Evolutionary conservation across 2,888 invertebrate species (phyloP), one percentile per base, ranked within the genome.

Genomic region (Erpobdella octoculata): DNA sequence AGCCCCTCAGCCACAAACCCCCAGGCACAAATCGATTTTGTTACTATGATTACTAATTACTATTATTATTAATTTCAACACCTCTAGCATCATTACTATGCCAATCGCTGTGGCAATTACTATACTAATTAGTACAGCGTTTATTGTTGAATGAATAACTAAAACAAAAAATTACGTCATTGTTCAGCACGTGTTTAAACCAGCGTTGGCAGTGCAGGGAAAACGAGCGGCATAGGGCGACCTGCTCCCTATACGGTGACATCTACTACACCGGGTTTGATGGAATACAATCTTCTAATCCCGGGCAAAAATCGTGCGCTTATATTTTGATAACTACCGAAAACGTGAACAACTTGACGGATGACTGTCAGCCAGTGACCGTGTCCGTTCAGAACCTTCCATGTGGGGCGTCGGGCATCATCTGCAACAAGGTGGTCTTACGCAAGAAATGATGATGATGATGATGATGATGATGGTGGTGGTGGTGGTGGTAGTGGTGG

Each of bases 371-470:
- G 21, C 31, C 48, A 6, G 18, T 69, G 5, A 35, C 53, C 31
- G 33, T 69, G 21, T 15, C 38, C 1, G 58, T 36, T 25, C n/a
- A 69, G 36, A 58, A 69, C 35, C n/a, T 69, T 21, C 69, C 69
- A 2, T 69, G 69, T 69, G 69, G 69, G 58, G 53, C n/a, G 33
- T 31, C 69, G 15, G 69, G 69, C 31, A 58, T 69, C 12, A 58
- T 69, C 2, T 69, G 69, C 58, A 69, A 36, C 36, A 69, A 69
- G 58, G 69, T 69, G 38, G 1, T 18, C 15, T 25, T 64, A 35
- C 6, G 31, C 21, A 61, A 5, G 9, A 48, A 48, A 48, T 48
- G 25, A 9, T 6, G 25, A 48, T 61, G 35, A 28, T 33, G 59
- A 8, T 35, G 9, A 5, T 25, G 15, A 6, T 5, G 5, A 31